Base-by-base conservation (phyloP, 2,888 invertebrate species). In the Folsomia candida region DNA sequence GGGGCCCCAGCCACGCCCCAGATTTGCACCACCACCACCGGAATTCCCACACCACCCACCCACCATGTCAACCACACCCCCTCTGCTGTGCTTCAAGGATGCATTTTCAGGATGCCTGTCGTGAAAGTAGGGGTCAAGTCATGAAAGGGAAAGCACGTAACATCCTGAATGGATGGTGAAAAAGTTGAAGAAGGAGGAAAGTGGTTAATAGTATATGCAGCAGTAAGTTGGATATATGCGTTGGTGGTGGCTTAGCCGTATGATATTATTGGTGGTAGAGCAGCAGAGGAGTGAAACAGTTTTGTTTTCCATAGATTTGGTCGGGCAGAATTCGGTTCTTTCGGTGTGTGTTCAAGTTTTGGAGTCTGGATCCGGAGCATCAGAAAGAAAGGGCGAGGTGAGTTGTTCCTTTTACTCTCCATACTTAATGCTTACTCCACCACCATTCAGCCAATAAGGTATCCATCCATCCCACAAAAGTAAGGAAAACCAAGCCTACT, bases 311-410 rank as follows among this genome's bases (percentile, higher is more conserved):
- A 37, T 37, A 9, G 37, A 37, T 37, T 37, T 54, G 22, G 18
- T 54, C 54, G 54, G 54, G 22, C n/a, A 54, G 54, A 54, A 54
- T 54, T 54, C 54, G 54, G 54, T 54, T 54, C 37, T 37, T 54
- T 54, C 54, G 54, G 54, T 54, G 18, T 54, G 6, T 20, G 18
- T 6, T 54, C 6, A 29, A 27, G n/a, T n/a, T n/a, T n/a, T 25
- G 60, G 37, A 29, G 62, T 28, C 26, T 20, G 62, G 22, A 37
- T 27, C 62, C 20, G 25, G n/a, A 20, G 29, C 22, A 59, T 14
- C 28, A 64, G 51, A 64, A 64, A 64, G 64, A 64, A 64, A 64
- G 64, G 64, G 64, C 64, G 64, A 64, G 64, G 64, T 64, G 64
- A 64, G 64, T 64, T 14, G 6, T 59, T 64, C 47, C 64, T 64